Base-by-base conservation (phyloP, 2,113 vertebrate genomes). In the Heterotis niloticus region DNA sequence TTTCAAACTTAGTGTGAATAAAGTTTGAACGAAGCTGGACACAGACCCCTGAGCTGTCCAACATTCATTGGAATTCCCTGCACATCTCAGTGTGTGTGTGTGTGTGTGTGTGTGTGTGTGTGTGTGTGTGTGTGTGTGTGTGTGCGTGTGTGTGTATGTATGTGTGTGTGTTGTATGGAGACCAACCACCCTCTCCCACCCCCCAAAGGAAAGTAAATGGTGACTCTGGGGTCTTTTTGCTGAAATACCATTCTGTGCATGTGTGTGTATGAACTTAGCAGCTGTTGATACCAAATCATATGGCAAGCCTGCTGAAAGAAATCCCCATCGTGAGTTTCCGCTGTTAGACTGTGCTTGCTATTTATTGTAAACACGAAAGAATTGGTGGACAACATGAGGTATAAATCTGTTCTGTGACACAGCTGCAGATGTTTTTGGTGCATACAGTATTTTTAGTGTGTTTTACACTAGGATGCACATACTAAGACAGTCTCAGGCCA, bases 391-490 rank as follows among this genome's bases (percentile, higher is more conserved):
- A 54, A 52, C 52, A 12, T 51, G 69, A 51, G 69, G 24, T 24
- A n/a, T 72, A 34, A 10, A 23, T 34, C 69, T 23, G 44, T 34
- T 72, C 44, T n/a, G 34, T 72, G 44, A 72, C 69, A 72, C 34
- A 72, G n/a, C 69, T 72, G 69, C 69, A 23, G 69, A 14, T 34
- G 54, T 72, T 72, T 72, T 72, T 20, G 54, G 69, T 51, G 34
- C 7, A 7, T 7, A 44, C 7, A 44, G 34, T 44, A 44, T 7
- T 44, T 44, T 7, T 4, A 7, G 34, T n/a, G n/a, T n/a, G n/a
- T n/a, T n/a, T n/a, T n/a, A n/a, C n/a, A n/a, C n/a, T n/a, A n/a
- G n/a, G n/a, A n/a, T n/a, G n/a, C n/a, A n/a, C n/a, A n/a, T n/a
- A n/a, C n/a, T 2, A 44, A 44, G 34, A 44, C 7, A 7, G 34